phyloP scores from a whole-genome alignment of 2,888 invertebrate species.

The Lithosia quadra region DNA sequence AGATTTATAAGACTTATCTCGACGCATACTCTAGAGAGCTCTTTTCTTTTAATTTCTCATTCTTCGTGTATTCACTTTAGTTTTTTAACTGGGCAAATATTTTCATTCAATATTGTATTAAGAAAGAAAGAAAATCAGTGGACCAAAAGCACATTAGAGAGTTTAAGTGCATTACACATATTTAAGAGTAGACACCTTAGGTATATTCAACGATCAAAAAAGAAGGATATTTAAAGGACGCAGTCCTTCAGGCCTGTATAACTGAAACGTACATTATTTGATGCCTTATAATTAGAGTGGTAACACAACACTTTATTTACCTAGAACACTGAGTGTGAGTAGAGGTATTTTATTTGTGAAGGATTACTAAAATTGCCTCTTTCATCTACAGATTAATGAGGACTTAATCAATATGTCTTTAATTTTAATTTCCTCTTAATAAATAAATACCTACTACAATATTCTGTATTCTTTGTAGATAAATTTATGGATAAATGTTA shows the following conservation, averaged over 20 bases:
- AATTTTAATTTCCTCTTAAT: too few relatives aligned
- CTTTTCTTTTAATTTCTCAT: conserved; percentile 54
- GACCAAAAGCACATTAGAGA: neutral
- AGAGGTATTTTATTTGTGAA: too few relatives aligned
- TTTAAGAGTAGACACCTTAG: neutral
- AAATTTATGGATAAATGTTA: too few relatives aligned
- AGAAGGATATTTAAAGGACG: neutral
- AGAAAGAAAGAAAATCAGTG: conserved; percentile 2
- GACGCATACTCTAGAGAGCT: conserved; percentile 53
- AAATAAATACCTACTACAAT: too few relatives aligned
- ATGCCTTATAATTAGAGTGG: neutral
- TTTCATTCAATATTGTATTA: conserved; percentile 3
- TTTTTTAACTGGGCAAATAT: conserved; percentile 39
- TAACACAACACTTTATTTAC: too few relatives aligned
- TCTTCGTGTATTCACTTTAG: conserved; percentile 45
- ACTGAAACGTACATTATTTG: neutral
- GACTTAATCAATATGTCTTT: too few relatives aligned
- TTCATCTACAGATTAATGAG: too few relatives aligned
- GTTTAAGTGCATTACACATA: conserved; percentile 8
- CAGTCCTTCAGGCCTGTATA: neutral
- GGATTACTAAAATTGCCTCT: too few relatives aligned
- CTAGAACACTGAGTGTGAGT: too few relatives aligned
- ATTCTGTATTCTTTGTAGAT: too few relatives aligned
- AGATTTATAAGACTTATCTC: conserved; percentile 68
- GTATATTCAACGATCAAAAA: neutral